A percentile compares a stretch with the other conserved stretches of the same genome.
Evolutionary conservation across 2,888 invertebrate species (phyloP).

Genomic region (Ceramica pisi): DNA sequence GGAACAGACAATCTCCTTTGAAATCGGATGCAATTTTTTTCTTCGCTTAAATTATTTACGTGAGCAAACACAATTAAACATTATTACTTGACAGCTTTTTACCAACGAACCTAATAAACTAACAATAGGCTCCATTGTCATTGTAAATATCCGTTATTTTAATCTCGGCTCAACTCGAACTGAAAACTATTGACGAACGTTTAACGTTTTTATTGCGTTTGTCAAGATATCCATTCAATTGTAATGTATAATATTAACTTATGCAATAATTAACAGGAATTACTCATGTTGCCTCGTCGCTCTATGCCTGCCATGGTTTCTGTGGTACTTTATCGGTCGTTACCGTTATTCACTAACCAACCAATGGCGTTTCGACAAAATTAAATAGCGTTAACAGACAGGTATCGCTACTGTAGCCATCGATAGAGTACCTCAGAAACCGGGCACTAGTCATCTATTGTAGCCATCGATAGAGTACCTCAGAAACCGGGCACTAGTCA

Average conservation of each 20-base stretch:
- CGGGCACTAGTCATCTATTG: too few relatives aligned
- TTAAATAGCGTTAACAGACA: too few relatives aligned
- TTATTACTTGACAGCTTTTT: conserved; percentile 33
- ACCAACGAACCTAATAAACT: conserved; percentile 12
- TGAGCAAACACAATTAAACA: conserved; percentile 8
- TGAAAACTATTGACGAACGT: conserved; percentile 8
- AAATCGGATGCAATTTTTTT: background rate
- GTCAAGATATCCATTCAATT: background rate
- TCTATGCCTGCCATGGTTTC: too few relatives aligned
- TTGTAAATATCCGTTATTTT: conserved; percentile 36
- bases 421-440: too few relatives aligned
- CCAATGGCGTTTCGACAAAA: too few relatives aligned
- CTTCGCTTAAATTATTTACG: background rate
- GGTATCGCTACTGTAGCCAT: too few relatives aligned
- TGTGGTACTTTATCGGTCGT: too few relatives aligned
- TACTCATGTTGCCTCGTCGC: background rate
- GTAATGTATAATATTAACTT: background rate
- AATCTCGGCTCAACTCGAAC: conserved; percentile 18
- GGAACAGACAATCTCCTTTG: background rate
- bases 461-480: too few relatives aligned
- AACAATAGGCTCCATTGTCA: conserved; percentile 45
- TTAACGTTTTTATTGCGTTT: conserved; percentile 28
- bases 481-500: too few relatives aligned
- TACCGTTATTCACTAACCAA: too few relatives aligned
- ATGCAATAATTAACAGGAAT: background rate